Evolutionary conservation across 1,140 invertebrate species (phyloP), one percentile per base, ranked within the genome.

Genomic region (Piezodorus guildinii): DNA sequence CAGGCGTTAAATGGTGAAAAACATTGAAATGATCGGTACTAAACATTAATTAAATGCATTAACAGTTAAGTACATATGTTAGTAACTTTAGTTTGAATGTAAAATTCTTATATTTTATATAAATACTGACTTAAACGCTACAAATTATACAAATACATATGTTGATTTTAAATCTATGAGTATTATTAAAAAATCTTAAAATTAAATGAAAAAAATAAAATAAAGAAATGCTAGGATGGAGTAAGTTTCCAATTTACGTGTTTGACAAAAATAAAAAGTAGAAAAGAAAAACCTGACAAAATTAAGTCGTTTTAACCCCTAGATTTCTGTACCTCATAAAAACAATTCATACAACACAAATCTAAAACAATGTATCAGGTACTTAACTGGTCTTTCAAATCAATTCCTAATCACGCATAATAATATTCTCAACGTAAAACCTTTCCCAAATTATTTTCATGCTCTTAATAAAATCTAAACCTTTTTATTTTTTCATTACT

Each of bases 21-120:
- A n/a, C n/a, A n/a, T n/a, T 39, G 34, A 39, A 39, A 39, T 39
- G 34, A 39, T 12, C 34, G 34, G 44, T 17, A 23, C 17, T 23
- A 45, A 19, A 21, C 23, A 56, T 23, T 56, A 56, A 59, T 46
- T 66, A 66, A 66, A 66, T 66, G 65, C 65, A 66, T 49, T 14
- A 54, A 62, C 45, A 66, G 43, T 56, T 66, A 66, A 66, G 65
- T 66, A 66, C 65, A 66, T 63, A 66, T 63, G 65, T 66, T 66
- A 66, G 65, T 66, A 66, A 66, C 65, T 66, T 66, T 66, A 66
- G 65, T 66, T 66, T 62, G 43, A 34, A 62, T 49, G 23, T 46
- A 49, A 62, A 16, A 17, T 60, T 17, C 58, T 60, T 60, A 60
- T 43, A 19, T 60, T 39, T 10, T 39, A 39, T 39, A 39, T 51